phyloP scores from a whole-genome alignment of 2,797 vertebrate species.

The Malurus leucopterus region DNA sequence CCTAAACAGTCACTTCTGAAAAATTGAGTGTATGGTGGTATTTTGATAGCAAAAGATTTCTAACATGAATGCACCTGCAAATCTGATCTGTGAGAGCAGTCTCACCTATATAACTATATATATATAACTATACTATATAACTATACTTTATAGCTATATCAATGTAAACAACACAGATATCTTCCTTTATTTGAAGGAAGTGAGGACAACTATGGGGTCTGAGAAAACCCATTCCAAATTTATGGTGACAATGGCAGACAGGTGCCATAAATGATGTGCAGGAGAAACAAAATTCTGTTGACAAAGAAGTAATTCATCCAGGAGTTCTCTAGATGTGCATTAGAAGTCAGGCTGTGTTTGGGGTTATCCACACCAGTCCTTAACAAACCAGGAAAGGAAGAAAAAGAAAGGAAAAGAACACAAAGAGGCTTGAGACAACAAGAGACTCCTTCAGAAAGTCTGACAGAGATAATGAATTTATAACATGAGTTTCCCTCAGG shows the following conservation, averaged over 20 bases:
- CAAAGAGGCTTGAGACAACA: not conserved
- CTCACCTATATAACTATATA: not conserved
- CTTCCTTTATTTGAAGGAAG: not conserved
- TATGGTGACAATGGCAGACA: not conserved
- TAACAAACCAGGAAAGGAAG: not conserved
- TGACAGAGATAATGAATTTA: not conserved
- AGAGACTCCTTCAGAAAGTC: not conserved
- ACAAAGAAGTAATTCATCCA: not conserved
- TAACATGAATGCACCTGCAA: not conserved
- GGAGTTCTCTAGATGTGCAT: not conserved
- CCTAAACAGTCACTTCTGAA: not conserved
- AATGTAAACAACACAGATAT: fast-evolving
- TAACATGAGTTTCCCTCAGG: not conserved
- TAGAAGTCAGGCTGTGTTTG: not conserved
- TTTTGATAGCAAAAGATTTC: not conserved
- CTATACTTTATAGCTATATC: not conserved
- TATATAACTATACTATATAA: not conserved
- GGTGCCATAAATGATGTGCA: not conserved
- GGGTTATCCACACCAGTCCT: fast-evolving
- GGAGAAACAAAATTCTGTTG: not conserved
- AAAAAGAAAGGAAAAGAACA: not conserved
- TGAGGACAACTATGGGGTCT: not conserved
- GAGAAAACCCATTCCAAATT: not conserved
- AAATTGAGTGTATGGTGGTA: not conserved
- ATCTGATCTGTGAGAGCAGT: not conserved